Evolutionary conservation across 1,140 invertebrate species (phyloP), one percentile per base, ranked within the genome.

Genomic region (Zophobas morio): DNA sequence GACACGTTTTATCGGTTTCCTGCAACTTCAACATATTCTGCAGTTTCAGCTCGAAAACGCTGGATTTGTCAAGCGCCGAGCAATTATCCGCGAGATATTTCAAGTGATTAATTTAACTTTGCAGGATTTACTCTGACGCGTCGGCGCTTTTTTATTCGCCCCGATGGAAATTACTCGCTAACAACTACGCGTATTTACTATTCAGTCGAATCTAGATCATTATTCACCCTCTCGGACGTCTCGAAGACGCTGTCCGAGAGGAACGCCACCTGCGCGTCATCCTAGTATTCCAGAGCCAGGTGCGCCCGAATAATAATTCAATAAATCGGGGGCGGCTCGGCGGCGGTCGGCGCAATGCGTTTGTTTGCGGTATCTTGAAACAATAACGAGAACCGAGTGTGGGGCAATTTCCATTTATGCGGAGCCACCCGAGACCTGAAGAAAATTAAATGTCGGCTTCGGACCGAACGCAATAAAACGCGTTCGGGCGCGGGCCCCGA

Each of bases 321-420:
- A 46, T 47, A 66, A 66, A 66, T 63, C 57, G 49, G 49, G 49
- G 49, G 4, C 20, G 49, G 49, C 3, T 60, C 36, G 56, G 34
- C 35, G 2, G 35, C 35, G 39, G 60, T 20, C 49, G 37, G 37
- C 37, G 60, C 60, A 42, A 66, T 42, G 60, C 60, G 60, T 66
- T 46, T 66, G 60, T 66, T 75, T 75, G 42, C 74, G 39, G 42
- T 49, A 46, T 47, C 75, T 76, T 76, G 47, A 39, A 76, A 76
- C 75, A 76, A 76, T 76, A 76, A 76, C 60, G 57, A 60, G 56
- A 20, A 42, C 57, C 75, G 46, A 66, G 74, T 66, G 46, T 46
- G 51, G 77, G 35, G 74, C 78, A 79, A 79, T 79, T 79, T 79
- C 78, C 78, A 79, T 79, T 79, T 76, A 79, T 76, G 74, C 53